Conservation (phyloP, 2,797 vertebrate genomes). For the Xerus rutilus region DNA sequence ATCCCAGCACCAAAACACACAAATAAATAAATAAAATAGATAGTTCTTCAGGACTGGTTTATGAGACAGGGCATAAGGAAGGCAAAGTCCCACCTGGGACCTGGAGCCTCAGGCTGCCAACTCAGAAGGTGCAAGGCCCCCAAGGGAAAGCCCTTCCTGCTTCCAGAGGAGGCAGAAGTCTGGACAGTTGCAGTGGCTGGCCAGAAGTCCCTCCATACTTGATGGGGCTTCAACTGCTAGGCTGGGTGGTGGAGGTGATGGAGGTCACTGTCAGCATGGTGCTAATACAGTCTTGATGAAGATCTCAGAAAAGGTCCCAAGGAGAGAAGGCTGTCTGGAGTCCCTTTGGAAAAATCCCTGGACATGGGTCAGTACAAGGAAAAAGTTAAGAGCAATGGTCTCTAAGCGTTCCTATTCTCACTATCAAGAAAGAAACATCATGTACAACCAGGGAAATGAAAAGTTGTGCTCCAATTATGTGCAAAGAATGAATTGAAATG, state of each 20-base stretch:
- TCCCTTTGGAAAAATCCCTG: background rate
- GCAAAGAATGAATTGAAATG: too few relatives aligned
- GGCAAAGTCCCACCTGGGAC: too few relatives aligned
- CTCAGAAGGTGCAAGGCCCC: background rate
- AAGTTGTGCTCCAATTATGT: too few relatives aligned
- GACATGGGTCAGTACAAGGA: background rate
- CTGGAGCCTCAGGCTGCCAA: background rate
- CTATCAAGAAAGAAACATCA: background rate
- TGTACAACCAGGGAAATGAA: too few relatives aligned
- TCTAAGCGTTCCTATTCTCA: background rate
- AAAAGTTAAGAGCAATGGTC: background rate
- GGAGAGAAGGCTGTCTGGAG: background rate
- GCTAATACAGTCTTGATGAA: background rate
- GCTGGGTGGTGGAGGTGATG: rapidly evolving
- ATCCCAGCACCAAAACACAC: too few relatives aligned
- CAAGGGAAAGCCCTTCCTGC: background rate
- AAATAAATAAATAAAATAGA: too few relatives aligned
- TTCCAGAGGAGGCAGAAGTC: background rate
- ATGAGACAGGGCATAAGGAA: background rate
- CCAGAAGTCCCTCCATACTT: background rate
- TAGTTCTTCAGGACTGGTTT: background rate
- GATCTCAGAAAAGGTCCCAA: background rate
- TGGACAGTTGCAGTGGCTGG: background rate
- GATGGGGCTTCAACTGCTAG: background rate
- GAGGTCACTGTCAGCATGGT: background rate